Conservation (phyloP, 2,888 invertebrate species). For the Eilema sororculum region DNA sequence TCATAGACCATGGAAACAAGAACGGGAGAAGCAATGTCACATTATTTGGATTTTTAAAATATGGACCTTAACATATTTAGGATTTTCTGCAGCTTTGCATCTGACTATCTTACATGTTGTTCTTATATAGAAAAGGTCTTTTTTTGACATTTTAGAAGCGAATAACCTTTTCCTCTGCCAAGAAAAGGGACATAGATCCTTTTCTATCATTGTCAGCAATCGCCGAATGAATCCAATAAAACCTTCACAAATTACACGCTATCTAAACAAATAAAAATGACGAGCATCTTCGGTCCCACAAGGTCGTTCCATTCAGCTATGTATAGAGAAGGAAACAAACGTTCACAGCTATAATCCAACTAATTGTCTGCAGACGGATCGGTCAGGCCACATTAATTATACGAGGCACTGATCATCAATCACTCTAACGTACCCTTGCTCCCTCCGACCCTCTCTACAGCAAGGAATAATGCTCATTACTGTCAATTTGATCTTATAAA, state of each 20-base stretch:
- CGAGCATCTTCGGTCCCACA: slow-evolving; percentile 25
- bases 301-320: slow-evolving; percentile 31
- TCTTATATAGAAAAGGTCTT: background rate
- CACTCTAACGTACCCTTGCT: slow-evolving; percentile 54
- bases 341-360: slow-evolving; percentile 53
- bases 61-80: too few species aligned
- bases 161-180: background rate
- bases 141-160: background rate
- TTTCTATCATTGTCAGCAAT: slow-evolving; percentile 9
- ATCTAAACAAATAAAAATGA: slow-evolving; percentile 31
- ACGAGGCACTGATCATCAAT: slow-evolving; percentile 74
- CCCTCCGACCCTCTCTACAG: slow-evolving; percentile 20
- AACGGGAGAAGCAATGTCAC: background rate
- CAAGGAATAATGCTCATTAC: slow-evolving; percentile 66
- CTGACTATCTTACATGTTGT: background rate
- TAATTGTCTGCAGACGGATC: slow-evolving; percentile 64
- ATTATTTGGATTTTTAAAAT: background rate
- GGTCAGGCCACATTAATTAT: slow-evolving; percentile 77
- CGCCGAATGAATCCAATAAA: slow-evolving; percentile 11
- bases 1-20: background rate
- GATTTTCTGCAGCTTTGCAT: background rate
- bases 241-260: slow-evolving; percentile 12
- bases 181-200: slow-evolving; percentile 1
- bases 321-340: slow-evolving; percentile 42
- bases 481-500: slow-evolving; percentile 67